A percentile compares a stretch with the other conserved stretches of the same genome.
These are phyloP conservation scores for Enteromius radiatus DNA, from an alignment of 2,797 vertebrate genomes.

Conservation along the genomic window DNA sequence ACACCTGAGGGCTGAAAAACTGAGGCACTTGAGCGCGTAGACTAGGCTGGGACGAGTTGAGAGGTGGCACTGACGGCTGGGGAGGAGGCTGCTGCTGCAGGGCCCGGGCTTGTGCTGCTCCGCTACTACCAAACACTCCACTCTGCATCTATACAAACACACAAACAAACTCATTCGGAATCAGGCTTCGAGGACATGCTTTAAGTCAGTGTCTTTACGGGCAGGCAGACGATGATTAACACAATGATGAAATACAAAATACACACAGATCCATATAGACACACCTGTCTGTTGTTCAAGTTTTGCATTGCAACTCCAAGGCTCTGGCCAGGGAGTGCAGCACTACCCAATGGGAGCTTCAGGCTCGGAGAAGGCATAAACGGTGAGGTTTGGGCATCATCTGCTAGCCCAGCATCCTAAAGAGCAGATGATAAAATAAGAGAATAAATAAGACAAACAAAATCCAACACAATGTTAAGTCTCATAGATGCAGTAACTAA, in stretches of 20 bases:
- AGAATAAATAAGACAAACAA: slow-evolving; percentile 51
- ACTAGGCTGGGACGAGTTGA: slow-evolving; percentile 99
- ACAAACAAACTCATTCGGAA: neutral
- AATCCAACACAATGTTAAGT: slow-evolving; percentile 51
- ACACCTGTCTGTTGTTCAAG: slow-evolving; percentile 99
- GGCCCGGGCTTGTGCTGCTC: slow-evolving; percentile 97
- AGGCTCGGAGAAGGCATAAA: slow-evolving; percentile 99
- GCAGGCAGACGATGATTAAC: neutral
- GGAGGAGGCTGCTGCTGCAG: slow-evolving; percentile 84
- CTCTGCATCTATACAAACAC: slow-evolving; percentile 84
- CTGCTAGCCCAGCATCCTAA: slow-evolving; percentile 95
- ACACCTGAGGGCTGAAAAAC: slow-evolving; percentile 99
- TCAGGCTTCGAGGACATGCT: neutral
- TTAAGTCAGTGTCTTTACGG: neutral
- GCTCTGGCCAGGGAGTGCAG: slow-evolving; percentile 95
- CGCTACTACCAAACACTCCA: slow-evolving; percentile 97
- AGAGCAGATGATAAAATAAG: slow-evolving; percentile 65
- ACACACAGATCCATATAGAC: slow-evolving; percentile 38
- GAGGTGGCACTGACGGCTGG: slow-evolving; percentile 95
- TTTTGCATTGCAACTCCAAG: slow-evolving; percentile 99
- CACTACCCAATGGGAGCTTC: slow-evolving; percentile 97
- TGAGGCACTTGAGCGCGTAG: slow-evolving; percentile 99
- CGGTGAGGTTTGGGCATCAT: slow-evolving; percentile 96
- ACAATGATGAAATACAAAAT: neutral
- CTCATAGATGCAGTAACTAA: neutral